Conservation (phyloP, 1,140 invertebrate genomes). For the Brachionus calyciflorus region DNA sequence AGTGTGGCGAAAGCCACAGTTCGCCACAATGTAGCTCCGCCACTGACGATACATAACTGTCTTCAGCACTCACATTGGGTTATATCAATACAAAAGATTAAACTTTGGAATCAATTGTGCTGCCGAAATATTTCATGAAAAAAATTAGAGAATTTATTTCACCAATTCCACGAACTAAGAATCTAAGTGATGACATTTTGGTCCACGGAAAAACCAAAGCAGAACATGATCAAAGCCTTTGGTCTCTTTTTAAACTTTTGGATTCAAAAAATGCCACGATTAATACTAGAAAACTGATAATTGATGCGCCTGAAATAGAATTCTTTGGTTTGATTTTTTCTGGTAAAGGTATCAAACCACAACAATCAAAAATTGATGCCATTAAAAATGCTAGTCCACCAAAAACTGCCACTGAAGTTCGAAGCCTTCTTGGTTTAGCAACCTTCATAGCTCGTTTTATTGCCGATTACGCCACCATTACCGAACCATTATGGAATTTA, state of each 20-base stretch:
- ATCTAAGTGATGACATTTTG: conserved; percentile 51
- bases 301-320: conserved; percentile 51
- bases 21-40: too few relatives aligned
- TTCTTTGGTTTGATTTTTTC: conserved; percentile 57
- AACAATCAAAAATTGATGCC: conserved; percentile 55
- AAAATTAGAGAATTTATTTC: conserved; percentile 48
- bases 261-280: conserved; percentile 50
- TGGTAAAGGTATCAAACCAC: conserved; percentile 52
- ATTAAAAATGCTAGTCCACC: conserved; percentile 16
- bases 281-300: conserved; percentile 55
- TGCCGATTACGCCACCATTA: conserved; percentile 46
- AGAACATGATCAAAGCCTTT: conserved; percentile 49
- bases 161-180: conserved; percentile 46
- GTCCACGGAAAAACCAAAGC: conserved; percentile 48
- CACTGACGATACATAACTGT: conserved; percentile 48
- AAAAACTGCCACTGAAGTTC: conserved; percentile 48
- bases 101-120: conserved; percentile 50
- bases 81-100: conserved; percentile 49
- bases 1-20: too few relatives aligned
- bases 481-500: conserved; percentile 42
- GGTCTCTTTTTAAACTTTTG: conserved; percentile 49
- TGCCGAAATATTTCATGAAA: conserved; percentile 50
- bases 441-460: conserved; percentile 49
- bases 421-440: conserved; percentile 51
- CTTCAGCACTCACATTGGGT: conserved; percentile 50